Percentiles rank a stretch among this genome's conserved stretches.
These are phyloP conservation scores for Cheilosia pagana DNA, from an alignment of 2,888 invertebrate genomes.

Conservation along the genomic window DNA sequence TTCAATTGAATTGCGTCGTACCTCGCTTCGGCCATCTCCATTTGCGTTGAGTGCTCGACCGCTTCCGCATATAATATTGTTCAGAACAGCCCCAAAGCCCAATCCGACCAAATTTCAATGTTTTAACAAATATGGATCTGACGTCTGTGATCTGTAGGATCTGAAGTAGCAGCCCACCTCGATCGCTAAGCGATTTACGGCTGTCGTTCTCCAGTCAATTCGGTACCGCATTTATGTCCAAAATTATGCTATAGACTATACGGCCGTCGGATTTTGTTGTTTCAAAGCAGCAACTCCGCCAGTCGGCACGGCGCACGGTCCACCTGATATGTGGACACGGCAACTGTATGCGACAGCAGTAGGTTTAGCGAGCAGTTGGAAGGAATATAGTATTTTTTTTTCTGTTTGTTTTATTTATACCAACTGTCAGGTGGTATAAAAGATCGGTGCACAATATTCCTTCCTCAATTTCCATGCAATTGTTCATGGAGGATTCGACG, in stretches of 20 bases:
- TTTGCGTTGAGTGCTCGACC: slow-evolving; percentile 51
- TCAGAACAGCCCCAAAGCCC: slow-evolving; percentile 48
- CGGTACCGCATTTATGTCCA: slow-evolving; percentile 73
- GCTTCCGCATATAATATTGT: slow-evolving; percentile 63
- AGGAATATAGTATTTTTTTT: slow-evolving; percentile 40
- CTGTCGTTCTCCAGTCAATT: slow-evolving; percentile 71
- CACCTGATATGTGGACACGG: slow-evolving; percentile 69
- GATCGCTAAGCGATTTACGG: slow-evolving; percentile 69
- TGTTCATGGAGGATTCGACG: slow-evolving; percentile 37
- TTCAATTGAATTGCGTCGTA: slow-evolving; percentile 60
- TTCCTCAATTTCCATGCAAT: slow-evolving; percentile 73
- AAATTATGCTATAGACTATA: slow-evolving; percentile 68
- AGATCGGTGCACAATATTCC: slow-evolving; percentile 66
- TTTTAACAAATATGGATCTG: slow-evolving; percentile 72
- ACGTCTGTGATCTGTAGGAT: slow-evolving; percentile 70
- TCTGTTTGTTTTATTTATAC: slow-evolving; percentile 49
- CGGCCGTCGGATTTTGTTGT: slow-evolving; percentile 48
- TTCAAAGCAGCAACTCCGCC: slow-evolving; percentile 52
- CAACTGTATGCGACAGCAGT: slow-evolving; percentile 42
- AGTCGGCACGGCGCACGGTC: slow-evolving; percentile 7
- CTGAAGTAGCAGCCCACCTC: slow-evolving; percentile 70
- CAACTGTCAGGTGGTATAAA: slow-evolving; percentile 68
- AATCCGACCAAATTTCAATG: slow-evolving; percentile 67
- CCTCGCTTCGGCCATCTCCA: slow-evolving; percentile 64
- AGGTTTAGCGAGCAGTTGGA: slow-evolving; percentile 15